Evolutionary conservation across 2,113 vertebrate genomes (phyloP).

Genomic region (Aix galericulata): DNA sequence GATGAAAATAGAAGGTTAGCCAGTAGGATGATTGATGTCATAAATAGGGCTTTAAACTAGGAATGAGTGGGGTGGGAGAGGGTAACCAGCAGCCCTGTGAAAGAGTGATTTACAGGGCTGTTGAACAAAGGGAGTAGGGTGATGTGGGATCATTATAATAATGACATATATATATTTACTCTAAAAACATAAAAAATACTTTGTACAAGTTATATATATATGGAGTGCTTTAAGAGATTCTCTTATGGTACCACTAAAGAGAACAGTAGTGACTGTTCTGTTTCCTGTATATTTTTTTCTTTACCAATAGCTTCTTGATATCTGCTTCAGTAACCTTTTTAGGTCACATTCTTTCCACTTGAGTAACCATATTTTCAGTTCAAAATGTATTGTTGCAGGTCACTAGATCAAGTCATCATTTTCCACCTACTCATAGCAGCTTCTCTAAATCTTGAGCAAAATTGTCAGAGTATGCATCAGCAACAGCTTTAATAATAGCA

Average conservation of each 20-base stretch:
- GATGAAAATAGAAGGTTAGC: no score
- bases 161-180: background rate
- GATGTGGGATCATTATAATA: no score
- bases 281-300: background rate
- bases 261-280: background rate
- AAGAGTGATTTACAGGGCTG: no score
- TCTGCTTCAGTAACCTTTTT: conserved; percentile 44
- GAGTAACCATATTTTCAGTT: conserved; percentile 45
- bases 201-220: background rate
- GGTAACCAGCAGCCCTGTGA: no score
- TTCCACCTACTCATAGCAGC: conserved; percentile 35
- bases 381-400: conserved; percentile 39
- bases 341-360: conserved; percentile 51
- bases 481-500: conserved; percentile 16
- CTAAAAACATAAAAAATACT: background rate
- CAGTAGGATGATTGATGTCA: no score
- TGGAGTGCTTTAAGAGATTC: background rate
- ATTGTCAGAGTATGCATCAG: background rate
- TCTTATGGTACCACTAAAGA: background rate
- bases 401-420: conserved; percentile 56
- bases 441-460: conserved; percentile 47
- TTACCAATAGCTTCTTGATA: conserved; percentile 5
- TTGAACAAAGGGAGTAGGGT: no score
- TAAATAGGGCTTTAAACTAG: no score
- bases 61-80: no score